Base-by-base conservation (phyloP, 2,113 vertebrate species). In the Tachycineta bicolor region DNA sequence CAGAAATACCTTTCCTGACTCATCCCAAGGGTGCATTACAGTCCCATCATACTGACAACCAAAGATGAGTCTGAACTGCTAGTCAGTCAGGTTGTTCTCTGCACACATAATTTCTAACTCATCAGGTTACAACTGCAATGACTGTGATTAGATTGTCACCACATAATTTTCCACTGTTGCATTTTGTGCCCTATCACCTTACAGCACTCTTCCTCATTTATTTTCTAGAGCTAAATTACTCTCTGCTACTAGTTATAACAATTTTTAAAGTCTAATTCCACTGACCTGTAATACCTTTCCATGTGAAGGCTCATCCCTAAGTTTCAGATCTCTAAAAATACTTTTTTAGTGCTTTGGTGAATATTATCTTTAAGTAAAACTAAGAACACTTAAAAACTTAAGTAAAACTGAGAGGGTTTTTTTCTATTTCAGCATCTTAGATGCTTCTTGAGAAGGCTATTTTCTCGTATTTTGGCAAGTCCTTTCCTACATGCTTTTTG, bases 391-490 rank as follows among this genome's bases (percentile, higher is more conserved):
- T 33, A 5, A 63, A 63, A 64, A 19, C 28, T 39, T 28, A 9
- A 15, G 9, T 20, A 11, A 22, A 75, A 44, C 9, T 25, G 11
- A 52, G 4, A 53, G 18, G 3, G 0, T 0, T 37, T 55, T 34
- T 62, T 76, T 22, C 6, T 43, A 41, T 34, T 62, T 62, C n/a
- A 78, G 12, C 5, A 49, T 80, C 71, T 67, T 65, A 28, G 33
- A 23, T 14, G 15, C 7, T 37, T 44, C 21, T 62, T 39, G 21
- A 82, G 26, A 70, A 60, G 11, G 15, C 0, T 1, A 2, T 39
- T 82, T 78, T 82, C 29, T 62, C 2, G 9, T n/a, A 43, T 82
- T 56, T 82, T 70, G 11, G 1, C 14, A 62, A 74, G 28, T 74
- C 11, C 9, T 89, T 75, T 83, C n/a, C 15, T 39, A 15, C 11